Evolutionary conservation across 2,888 invertebrate genomes (phyloP).

Genomic region (Molorchus minor): DNA sequence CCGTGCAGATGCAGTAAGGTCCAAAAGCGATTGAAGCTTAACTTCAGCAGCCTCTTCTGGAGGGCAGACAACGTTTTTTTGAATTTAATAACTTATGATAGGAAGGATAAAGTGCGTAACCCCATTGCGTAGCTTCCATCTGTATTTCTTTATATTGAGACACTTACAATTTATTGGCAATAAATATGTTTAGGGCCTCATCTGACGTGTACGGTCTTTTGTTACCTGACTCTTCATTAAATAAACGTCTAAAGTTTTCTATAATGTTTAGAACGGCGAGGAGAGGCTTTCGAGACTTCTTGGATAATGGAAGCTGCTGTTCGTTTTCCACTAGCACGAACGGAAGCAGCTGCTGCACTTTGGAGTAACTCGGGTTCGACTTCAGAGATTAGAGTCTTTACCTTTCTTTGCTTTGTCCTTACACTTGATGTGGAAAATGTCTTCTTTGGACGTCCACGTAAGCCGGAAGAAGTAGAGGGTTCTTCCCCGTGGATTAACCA

Average conservation of each 20-base stretch:
- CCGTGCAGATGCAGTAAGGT: not conserved
- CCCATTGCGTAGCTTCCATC: not conserved
- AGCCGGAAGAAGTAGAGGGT: not conserved
- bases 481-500: too few species aligned
- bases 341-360: not conserved
- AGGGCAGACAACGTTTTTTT: not conserved
- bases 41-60: slow-evolving; percentile 40
- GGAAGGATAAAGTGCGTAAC: not conserved
- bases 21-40: not conserved
- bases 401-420: slow-evolving; percentile 3
- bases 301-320: not conserved
- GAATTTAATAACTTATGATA: not conserved
- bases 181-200: not conserved
- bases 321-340: not conserved
- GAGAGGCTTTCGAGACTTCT: not conserved
- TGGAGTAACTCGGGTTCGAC: not conserved
- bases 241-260: too few species aligned
- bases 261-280: not conserved
- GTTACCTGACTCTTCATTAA: not conserved
- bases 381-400: not conserved
- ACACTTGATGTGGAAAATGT: not conserved
- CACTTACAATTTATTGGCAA: not conserved
- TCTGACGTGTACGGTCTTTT: not conserved
- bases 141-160: not conserved
- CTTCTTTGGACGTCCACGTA: not conserved